Conservation (phyloP, 2,888 invertebrate species). For the Glomeris marginata region DNA sequence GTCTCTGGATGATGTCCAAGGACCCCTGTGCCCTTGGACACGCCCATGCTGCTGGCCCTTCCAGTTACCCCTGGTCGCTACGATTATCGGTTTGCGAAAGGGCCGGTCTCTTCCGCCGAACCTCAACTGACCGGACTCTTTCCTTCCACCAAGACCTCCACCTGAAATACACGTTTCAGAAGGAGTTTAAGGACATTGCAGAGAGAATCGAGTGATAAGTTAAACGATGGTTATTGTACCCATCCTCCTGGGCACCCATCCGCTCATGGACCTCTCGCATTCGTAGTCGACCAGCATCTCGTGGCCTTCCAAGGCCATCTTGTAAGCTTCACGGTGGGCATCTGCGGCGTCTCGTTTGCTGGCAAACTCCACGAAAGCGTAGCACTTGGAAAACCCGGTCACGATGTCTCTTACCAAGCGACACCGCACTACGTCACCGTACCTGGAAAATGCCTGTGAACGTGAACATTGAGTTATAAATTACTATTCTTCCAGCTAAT, state of each 20-base stretch:
- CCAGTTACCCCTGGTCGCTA: too few relatives aligned
- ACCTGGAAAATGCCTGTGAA: constrained; percentile 36
- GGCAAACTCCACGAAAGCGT: constrained; percentile 72
- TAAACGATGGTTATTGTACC: constrained; percentile 34
- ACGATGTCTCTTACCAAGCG: constrained; percentile 60
- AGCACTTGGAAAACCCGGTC: constrained; percentile 65
- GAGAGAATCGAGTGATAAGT: too few relatives aligned
- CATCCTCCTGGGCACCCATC: constrained; percentile 70
- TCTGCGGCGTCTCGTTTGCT: constrained; percentile 42
- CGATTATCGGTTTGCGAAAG: constrained; percentile 38
- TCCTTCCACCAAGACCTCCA: constrained; percentile 73
- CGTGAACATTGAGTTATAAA: not conserved
- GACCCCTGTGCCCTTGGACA: too few relatives aligned
- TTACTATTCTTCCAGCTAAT: too few relatives aligned
- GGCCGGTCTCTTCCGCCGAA: constrained; percentile 70
- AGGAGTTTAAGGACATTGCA: too few relatives aligned
- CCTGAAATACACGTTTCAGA: constrained; percentile 35
- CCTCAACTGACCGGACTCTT: constrained; percentile 70
- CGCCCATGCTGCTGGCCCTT: too few relatives aligned
- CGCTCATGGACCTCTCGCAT: constrained; percentile 49
- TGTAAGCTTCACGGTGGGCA: constrained; percentile 45
- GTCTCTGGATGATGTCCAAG: too few relatives aligned
- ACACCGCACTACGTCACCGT: constrained; percentile 47
- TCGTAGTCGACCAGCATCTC: constrained; percentile 63
- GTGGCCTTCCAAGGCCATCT: constrained; percentile 46